A percentile compares a stretch with the other conserved stretches of the same genome.
These are phyloP conservation scores for Diachasma alloeum DNA, from an alignment of 1,140 invertebrate species.

Conservation along the genomic window DNA sequence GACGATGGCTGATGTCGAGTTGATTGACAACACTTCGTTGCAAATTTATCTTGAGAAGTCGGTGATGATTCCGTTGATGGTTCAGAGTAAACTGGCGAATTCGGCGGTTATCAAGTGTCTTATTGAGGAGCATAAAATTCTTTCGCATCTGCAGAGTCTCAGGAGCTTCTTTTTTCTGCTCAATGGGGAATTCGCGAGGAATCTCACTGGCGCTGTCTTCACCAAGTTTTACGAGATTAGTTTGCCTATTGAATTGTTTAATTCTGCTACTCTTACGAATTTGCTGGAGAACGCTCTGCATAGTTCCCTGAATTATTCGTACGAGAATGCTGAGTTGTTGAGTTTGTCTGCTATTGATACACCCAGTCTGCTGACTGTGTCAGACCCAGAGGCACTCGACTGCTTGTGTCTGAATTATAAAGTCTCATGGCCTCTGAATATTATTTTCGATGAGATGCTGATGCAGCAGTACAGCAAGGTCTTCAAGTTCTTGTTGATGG, in stretches of 20 bases:
- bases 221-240: conserved; percentile 69
- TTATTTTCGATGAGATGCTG: conserved; percentile 75
- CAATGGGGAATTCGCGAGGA: conserved; percentile 79
- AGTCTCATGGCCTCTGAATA: conserved; percentile 79
- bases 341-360: conserved; percentile 50
- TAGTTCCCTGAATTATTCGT: conserved; percentile 51
- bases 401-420: conserved; percentile 75
- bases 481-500: conserved; percentile 78
- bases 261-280: conserved; percentile 72
- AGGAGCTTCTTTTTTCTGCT: conserved; percentile 79
- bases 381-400: conserved; percentile 71
- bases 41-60: conserved; percentile 73
- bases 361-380: conserved; percentile 48
- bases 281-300: conserved; percentile 72
- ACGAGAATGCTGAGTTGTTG: conserved; percentile 53
- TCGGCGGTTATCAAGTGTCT: conserved; percentile 77
- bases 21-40: conserved; percentile 64
- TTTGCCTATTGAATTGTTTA: conserved; percentile 73
- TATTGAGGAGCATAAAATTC: conserved; percentile 71
- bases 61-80: conserved; percentile 72
- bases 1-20: conserved; percentile 54
- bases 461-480: conserved; percentile 75
- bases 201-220: conserved; percentile 74
- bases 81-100: conserved; percentile 74
- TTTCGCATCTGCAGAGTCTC: conserved; percentile 75